These are phyloP conservation scores for Pteropus rufus DNA, from an alignment of 2,797 vertebrate genomes.

Conservation along the genomic window DNA sequence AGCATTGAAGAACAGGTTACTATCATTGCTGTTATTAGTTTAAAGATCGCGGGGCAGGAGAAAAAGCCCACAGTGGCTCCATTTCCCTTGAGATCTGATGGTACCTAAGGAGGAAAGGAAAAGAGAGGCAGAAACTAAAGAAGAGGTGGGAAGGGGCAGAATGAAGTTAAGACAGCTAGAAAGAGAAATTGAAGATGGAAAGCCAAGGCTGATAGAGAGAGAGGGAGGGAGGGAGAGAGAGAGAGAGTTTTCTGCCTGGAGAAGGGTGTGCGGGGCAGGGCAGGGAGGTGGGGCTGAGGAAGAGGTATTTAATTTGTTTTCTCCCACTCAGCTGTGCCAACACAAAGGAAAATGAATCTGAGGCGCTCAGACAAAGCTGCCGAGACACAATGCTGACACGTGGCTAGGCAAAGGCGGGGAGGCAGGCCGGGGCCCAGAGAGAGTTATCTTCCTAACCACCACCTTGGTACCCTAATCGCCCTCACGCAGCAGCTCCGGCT, in stretches of 20 bases:
- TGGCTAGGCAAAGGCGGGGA: background rate
- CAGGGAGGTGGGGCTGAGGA: background rate
- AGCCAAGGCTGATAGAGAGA: background rate
- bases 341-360: background rate
- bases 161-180: background rate
- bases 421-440: background rate
- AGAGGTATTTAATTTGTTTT: background rate
- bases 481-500: background rate
- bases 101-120: background rate
- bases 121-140: background rate
- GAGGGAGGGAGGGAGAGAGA: rapidly evolving
- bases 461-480: background rate
- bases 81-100: background rate
- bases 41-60: background rate
- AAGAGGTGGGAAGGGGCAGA: background rate
- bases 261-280: rapidly evolving
- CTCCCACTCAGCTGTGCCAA: background rate
- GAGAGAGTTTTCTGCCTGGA: background rate
- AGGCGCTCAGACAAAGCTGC: background rate
- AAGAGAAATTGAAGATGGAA: background rate
- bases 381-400: background rate
- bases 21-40: background rate
- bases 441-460: slow-evolving; percentile 4
- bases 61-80: background rate
- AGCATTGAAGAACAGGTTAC: rapidly evolving